These are phyloP conservation scores for Grallaria varia DNA, from an alignment of 2,113 vertebrate species.

Conservation along the genomic window DNA sequence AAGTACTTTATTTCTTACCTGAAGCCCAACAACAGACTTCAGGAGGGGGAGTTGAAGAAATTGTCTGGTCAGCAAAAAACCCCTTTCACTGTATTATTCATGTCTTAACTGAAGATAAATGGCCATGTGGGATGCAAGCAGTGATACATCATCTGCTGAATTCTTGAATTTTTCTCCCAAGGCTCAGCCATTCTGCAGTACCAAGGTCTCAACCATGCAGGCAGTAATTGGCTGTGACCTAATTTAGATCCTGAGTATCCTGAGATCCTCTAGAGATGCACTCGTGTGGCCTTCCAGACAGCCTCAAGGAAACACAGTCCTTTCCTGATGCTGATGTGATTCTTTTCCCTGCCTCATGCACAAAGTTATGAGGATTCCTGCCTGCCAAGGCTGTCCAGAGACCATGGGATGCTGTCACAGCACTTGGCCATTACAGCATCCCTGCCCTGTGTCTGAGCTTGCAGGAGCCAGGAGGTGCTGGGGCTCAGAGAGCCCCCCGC, in stretches of 20 bases:
- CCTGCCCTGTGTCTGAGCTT: neutral
- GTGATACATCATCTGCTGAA: neutral
- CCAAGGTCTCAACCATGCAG: neutral
- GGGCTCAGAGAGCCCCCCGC: neutral
- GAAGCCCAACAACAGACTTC: neutral
- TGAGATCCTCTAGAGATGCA: neutral
- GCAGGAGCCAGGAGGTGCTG: neutral
- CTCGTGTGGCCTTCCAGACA: neutral
- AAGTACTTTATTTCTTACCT: neutral
- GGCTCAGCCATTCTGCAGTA: neutral
- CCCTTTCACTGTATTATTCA: neutral
- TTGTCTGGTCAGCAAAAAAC: neutral
- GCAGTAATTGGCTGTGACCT: neutral
- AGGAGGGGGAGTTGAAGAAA: neutral
- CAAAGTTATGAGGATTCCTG: neutral
- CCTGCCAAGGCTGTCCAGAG: neutral
- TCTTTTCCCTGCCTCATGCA: neutral
- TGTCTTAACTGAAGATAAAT: neutral
- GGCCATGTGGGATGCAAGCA: neutral
- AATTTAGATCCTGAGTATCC: neutral
- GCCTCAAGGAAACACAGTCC: too few relatives aligned
- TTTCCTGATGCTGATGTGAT: neutral
- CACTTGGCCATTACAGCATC: neutral
- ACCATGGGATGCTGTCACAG: neutral
- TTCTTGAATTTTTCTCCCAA: neutral